Percentiles rank a stretch among this genome's conserved stretches.
Conservation (phyloP, 2,113 vertebrate species). For the Carlito syrichta region DNA sequence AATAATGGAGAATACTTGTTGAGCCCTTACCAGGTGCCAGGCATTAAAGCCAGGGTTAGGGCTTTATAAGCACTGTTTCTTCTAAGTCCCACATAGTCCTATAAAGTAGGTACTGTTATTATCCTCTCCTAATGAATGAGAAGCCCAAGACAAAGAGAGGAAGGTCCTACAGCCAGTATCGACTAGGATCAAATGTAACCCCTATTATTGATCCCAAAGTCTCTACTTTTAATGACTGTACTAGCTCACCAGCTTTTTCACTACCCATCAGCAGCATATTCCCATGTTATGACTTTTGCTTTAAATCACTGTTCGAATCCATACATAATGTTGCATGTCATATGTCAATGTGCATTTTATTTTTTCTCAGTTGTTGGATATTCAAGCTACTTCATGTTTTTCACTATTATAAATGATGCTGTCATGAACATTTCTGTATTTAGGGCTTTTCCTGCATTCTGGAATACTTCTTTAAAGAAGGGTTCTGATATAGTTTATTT, state of each 20-base stretch:
- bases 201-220: background rate
- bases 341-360: background rate
- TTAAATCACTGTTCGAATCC: background rate
- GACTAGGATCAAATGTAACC: background rate
- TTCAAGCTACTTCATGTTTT: background rate
- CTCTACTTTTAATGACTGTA: background rate
- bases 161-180: background rate
- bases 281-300: background rate
- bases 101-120: background rate
- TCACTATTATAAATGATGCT: background rate
- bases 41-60: background rate
- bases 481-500: background rate
- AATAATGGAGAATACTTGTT: background rate
- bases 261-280: background rate
- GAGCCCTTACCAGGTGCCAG: background rate
- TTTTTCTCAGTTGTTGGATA: background rate
- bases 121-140: background rate
- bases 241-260: background rate
- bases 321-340: background rate
- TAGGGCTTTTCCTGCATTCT: background rate
- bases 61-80: background rate
- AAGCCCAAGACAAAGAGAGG: background rate
- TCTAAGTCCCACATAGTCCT: background rate
- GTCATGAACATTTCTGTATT: background rate
- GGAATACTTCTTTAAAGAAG: background rate